phyloP scores from a whole-genome alignment of 2,888 invertebrate species.

The Chalcis sispes region DNA sequence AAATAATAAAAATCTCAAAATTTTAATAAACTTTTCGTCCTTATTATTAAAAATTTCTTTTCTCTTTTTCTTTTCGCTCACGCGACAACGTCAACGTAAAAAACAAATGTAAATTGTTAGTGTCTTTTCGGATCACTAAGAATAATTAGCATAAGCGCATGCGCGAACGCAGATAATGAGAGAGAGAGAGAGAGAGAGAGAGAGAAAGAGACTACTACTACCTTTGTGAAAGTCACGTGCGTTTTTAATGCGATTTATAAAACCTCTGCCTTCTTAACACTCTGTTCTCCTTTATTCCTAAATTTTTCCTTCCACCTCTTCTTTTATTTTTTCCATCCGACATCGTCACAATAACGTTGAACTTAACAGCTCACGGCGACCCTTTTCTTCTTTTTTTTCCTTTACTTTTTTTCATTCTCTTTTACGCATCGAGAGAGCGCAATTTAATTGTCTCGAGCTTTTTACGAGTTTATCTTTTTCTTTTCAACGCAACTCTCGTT shows the following conservation, averaged over 20 bases:
- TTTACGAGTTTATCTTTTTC: not conserved
- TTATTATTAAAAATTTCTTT: too few relatives aligned
- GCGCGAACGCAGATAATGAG: too few relatives aligned
- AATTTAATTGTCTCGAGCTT: constrained; percentile 9
- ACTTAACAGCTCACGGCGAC: not conserved
- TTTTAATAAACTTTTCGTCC: too few relatives aligned
- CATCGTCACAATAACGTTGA: not conserved
- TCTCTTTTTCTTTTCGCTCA: too few relatives aligned
- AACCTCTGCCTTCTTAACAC: constrained; percentile 8
- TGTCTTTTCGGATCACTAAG: constrained; percentile 47
- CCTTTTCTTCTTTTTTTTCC: not conserved
- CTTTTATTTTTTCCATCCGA: not conserved
- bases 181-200: too few relatives aligned
- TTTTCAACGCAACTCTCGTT: not conserved
- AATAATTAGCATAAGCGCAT: constrained; percentile 50
- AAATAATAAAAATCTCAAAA: too few relatives aligned
- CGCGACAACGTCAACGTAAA: too few relatives aligned
- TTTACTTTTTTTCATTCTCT: too few relatives aligned
- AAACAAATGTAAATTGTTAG: constrained; percentile 44
- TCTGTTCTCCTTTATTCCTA: constrained; percentile 4
- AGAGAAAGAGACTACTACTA: not conserved
- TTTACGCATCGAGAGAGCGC: not conserved
- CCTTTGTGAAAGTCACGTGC: constrained; percentile 50
- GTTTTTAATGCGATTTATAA: constrained; percentile 42
- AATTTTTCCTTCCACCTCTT: not conserved